phyloP scores from a whole-genome alignment of 2,113 vertebrate species.

The Plotosus lineatus region DNA sequence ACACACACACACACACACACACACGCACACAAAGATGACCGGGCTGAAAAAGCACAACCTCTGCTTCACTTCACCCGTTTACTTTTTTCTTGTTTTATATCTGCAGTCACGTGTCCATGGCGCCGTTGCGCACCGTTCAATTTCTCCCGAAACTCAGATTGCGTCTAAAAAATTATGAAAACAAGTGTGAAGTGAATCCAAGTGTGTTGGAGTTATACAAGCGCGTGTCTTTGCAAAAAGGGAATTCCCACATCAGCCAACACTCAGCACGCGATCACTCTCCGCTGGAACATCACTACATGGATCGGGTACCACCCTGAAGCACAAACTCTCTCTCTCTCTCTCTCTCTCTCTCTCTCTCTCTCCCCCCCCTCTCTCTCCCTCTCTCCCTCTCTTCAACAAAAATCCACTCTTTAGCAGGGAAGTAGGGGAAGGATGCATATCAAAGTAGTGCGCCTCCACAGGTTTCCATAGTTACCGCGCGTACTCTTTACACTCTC shows the following conservation, averaged over 20 bases:
- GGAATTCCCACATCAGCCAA: constrained; percentile 14
- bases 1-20: background rate
- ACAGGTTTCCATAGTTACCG: constrained; percentile 32
- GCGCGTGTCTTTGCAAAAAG: background rate
- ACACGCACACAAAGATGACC: background rate
- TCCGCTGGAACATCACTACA: background rate
- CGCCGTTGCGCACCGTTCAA: background rate
- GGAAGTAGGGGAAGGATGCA: constrained; percentile 9
- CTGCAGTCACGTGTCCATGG: background rate
- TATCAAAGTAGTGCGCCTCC: constrained; percentile 18
- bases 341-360: constrained; percentile 2
- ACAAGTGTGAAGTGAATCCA: background rate
- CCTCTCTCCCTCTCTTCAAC: background rate
- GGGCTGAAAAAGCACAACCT: background rate
- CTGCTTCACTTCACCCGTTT: constrained; percentile 1
- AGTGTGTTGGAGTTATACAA: background rate
- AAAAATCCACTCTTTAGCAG: background rate
- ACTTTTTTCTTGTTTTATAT: background rate
- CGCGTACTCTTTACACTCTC: background rate
- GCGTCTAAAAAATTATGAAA: background rate
- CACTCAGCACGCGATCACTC: background rate
- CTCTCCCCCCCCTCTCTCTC: background rate
- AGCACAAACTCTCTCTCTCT: background rate
- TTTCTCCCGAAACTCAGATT: background rate
- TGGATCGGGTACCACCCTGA: background rate